Percentiles rank a stretch among this genome's conserved stretches.
Evolutionary conservation across 2,888 invertebrate species (phyloP).

Genomic region (Reticulitermes lucifugus): DNA sequence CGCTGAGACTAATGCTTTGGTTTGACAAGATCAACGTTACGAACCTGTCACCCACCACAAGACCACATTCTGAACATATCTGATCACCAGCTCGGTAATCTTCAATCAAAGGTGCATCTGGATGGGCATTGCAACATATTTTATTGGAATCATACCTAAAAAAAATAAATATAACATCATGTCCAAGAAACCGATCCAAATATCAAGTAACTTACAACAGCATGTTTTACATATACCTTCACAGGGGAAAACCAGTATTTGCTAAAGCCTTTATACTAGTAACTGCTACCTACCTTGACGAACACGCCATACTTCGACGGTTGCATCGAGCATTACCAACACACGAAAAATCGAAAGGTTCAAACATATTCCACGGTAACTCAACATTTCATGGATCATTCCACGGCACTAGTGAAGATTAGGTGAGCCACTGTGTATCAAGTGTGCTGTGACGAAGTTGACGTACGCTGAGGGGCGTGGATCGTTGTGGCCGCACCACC

Average conservation of each 20-base stretch:
- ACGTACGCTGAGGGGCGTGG: too few species aligned
- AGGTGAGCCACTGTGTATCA: too few species aligned
- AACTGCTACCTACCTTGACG: slow-evolving; percentile 46
- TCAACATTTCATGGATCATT: background rate
- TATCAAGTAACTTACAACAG: background rate
- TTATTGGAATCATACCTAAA: slow-evolving; percentile 78
- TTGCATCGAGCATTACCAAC: background rate
- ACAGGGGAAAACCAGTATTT: background rate
- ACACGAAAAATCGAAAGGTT: background rate
- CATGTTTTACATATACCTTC: background rate
- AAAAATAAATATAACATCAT: too few species aligned
- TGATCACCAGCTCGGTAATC: slow-evolving; percentile 99
- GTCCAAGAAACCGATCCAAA: slow-evolving; percentile 56
- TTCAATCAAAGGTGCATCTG: slow-evolving; percentile 95
- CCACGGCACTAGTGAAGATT: too few species aligned
- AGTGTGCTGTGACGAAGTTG: too few species aligned
- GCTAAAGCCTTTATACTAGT: background rate
- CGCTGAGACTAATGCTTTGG: too few species aligned
- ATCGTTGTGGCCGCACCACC: too few species aligned
- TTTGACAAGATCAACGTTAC: slow-evolving; percentile 50
- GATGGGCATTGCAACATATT: slow-evolving; percentile 93
- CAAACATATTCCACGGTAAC: background rate
- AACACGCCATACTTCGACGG: slow-evolving; percentile 47
- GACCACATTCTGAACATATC: slow-evolving; percentile 99
- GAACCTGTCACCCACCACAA: slow-evolving; percentile 98